Evolutionary conservation across 2,797 vertebrate species (phyloP), one percentile per base, ranked within the genome.

Genomic region (Enteromius viviparus): DNA sequence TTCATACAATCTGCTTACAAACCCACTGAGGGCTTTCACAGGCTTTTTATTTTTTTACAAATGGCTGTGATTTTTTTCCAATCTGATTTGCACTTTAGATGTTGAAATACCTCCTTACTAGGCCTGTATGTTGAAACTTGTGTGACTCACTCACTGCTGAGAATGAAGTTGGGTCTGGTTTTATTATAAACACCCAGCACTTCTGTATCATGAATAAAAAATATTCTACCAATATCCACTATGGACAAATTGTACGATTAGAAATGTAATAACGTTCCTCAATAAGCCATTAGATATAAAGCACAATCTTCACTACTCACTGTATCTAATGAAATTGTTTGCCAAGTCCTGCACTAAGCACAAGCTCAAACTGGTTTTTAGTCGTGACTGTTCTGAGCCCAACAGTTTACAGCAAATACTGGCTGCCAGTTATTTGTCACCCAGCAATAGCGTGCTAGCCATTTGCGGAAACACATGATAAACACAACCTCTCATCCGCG

Each of bases 401-500:
- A 3, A 19, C 23, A 26, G 26, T 60, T 62, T 45, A 76, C 3
- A 42, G n/a, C 15, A 69, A 80, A 42, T 55, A 64, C 60, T 64
- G 26, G 60, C 32, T 76, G 14, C 2, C 72, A 29, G 37, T 21
- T 9, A 26, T 62, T 42, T 3, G 1, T 45, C 40, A 64, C 37
- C 8, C 34, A 40, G 12, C 4, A 42, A 76, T n/a, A 47, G 40
- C 1, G 3, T 29, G 37, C 53, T 17, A 21, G 11, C 66, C 42
- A 49, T 64, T 81, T 51, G 47, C 2, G 17, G 15, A 37, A 80
- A 71, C 83, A 76, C 76, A 82, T 74, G 42, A 60, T 75, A 70
- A 49, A 77, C 42, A 6, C 49, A 10, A 21, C 49, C 34, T 62
- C 26, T 58, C 49, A 78, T 80, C 19, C 5, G 23, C 29, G 17